phyloP scores from a whole-genome alignment of 1,140 invertebrate genomes.

The Drosophila simulans region DNA sequence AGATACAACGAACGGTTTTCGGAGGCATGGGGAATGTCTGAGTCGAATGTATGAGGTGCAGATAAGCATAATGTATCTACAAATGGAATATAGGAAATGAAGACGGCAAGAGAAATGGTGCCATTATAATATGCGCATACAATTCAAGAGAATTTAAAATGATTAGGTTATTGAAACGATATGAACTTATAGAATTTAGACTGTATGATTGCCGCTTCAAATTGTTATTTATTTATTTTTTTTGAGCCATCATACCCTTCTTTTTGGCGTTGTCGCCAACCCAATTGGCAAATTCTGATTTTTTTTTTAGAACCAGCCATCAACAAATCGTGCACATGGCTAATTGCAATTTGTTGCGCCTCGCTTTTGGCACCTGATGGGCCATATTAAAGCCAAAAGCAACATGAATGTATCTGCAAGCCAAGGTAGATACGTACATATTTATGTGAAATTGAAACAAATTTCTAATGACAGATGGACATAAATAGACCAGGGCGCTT shows the following conservation, averaged over 20 bases:
- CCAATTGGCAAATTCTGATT: slow-evolving; percentile 45
- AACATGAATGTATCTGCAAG: slow-evolving; percentile 10
- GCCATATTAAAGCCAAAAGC: slow-evolving; percentile 66
- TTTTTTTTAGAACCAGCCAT: slow-evolving; percentile 44
- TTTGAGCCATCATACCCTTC: background rate
- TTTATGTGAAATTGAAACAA: slow-evolving; percentile 66
- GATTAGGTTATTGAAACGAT: too few species aligned
- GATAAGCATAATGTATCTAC: slow-evolving; percentile 39
- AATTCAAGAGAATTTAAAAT: too few species aligned
- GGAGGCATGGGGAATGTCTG: background rate
- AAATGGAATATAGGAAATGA: background rate
- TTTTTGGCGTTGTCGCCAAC: slow-evolving; percentile 27
- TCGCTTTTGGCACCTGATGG: slow-evolving; percentile 80
- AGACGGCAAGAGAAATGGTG: background rate
- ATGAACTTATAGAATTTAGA: too few species aligned
- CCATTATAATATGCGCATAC: background rate
- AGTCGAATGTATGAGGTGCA: slow-evolving; percentile 14
- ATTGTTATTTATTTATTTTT: slow-evolving; percentile 5
- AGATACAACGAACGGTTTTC: slow-evolving; percentile 10
- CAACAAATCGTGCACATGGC: slow-evolving; percentile 65
- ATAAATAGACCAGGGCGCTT: slow-evolving; percentile 55
- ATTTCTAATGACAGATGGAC: slow-evolving; percentile 75
- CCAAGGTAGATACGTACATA: slow-evolving; percentile 30
- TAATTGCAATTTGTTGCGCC: slow-evolving; percentile 77
- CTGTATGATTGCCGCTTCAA: too few species aligned